Conservation (phyloP, 2,888 invertebrate genomes). For the Drosophila ustulata region DNA sequence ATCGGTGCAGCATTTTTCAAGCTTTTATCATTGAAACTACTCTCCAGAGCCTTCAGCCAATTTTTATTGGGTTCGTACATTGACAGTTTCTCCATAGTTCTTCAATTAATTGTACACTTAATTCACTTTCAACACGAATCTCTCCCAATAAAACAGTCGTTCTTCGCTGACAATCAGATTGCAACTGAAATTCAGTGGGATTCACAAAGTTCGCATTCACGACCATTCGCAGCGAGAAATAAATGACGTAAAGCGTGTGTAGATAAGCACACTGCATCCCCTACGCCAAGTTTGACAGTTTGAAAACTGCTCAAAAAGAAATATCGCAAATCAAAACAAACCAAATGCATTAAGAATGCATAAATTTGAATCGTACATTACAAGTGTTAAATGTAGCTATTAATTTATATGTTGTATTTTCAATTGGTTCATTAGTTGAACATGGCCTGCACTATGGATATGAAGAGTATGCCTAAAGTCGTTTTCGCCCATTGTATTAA, state of each 20-base stretch:
- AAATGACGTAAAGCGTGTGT: neutral
- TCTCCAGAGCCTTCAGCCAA: conserved; percentile 31
- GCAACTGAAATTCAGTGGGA: conserved; percentile 28
- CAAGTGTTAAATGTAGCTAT: too few relatives aligned
- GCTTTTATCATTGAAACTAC: conserved; percentile 29
- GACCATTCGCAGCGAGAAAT: neutral
- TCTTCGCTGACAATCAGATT: conserved; percentile 4
- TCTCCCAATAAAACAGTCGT: neutral
- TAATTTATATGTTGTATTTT: too few relatives aligned
- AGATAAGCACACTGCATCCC: neutral
- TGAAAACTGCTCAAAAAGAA: neutral
- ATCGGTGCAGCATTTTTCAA: conserved; percentile 7
- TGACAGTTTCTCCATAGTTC: conserved; percentile 6
- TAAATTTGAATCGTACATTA: too few relatives aligned
- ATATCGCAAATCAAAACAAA: neutral
- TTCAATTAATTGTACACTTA: neutral
- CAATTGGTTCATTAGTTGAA: too few relatives aligned
- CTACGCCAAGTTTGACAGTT: neutral
- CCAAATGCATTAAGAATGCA: too few relatives aligned
- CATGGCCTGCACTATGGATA: too few relatives aligned
- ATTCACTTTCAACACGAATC: neutral
- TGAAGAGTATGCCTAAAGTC: neutral
- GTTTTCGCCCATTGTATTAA: neutral
- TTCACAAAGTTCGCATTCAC: conserved; percentile 24
- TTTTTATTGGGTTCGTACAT: conserved; percentile 15